phyloP scores from a whole-genome alignment of 2,888 invertebrate genomes.

The Yponomeuta evonymella region DNA sequence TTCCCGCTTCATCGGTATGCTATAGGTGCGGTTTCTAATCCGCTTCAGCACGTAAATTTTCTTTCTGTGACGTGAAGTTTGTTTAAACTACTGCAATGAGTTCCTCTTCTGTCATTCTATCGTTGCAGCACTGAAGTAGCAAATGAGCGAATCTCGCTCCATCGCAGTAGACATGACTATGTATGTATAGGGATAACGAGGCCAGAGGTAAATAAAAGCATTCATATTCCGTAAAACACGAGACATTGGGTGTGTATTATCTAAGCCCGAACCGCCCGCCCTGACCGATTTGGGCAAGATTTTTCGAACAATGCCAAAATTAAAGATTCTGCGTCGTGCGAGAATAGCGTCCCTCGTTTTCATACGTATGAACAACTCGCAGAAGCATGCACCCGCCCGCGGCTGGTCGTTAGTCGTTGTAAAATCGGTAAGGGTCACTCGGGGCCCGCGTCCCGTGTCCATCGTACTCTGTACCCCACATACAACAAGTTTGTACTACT shows the following conservation, averaged over 20 bases:
- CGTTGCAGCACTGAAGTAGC: too few relatives aligned
- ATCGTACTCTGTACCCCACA: slow-evolving; percentile 34
- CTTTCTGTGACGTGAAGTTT: too few relatives aligned
- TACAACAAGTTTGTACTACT: slow-evolving; percentile 17
- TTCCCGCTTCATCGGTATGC: too few relatives aligned
- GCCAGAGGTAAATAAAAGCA: background rate
- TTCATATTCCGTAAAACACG: background rate
- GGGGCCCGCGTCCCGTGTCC: slow-evolving; percentile 28
- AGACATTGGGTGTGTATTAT: background rate
- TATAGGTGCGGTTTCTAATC: too few relatives aligned
- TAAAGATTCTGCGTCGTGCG: background rate
- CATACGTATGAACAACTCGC: background rate
- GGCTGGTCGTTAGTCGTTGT: slow-evolving; percentile 18
- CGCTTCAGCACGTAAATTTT: too few relatives aligned
- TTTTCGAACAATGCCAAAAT: too few relatives aligned
- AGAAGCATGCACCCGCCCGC: slow-evolving; percentile 12
- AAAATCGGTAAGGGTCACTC: slow-evolving; percentile 27
- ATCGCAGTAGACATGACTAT: too few relatives aligned
- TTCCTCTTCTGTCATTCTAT: too few relatives aligned
- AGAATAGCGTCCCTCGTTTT: background rate
- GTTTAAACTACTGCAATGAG: too few relatives aligned
- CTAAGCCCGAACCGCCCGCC: background rate
- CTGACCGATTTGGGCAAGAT: too few relatives aligned
- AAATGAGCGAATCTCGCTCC: too few relatives aligned
- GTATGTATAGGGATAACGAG: too few relatives aligned